Base-by-base conservation (phyloP, 2,888 invertebrate genomes). In the Schrankia costaestrigalis region DNA sequence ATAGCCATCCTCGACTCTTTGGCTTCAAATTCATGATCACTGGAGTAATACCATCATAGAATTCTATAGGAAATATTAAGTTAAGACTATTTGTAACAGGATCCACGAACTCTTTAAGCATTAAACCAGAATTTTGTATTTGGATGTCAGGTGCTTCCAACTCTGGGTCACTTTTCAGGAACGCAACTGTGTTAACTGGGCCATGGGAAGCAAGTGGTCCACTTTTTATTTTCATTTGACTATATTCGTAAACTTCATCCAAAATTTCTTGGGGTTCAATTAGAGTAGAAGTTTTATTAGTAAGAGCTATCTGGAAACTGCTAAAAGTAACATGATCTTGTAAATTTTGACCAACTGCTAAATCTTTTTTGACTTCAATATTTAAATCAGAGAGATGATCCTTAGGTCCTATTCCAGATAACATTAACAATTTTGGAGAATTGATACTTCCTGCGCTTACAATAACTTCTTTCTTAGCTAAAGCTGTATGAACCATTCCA, bases 21-120 rank as follows among this genome's bases (percentile, higher is more conserved):
- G 93, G 93, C 3, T 81, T 76, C 22, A 93, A 53, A 11, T 91
- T 74, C 56, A 90, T 89, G 0, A 91, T 88, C 33, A 91, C 78
- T 0, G 91, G 75, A 36, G 87, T 73, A 2, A 92, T 66, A 0
- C 89, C 89, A 42, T 90, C 81, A 57, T 92, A 92, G 59, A 90
- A 93, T 0, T 90, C 58, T 2, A 90, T 64, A 0, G 93, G 91
- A 2, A 22, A 9, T 22, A 22, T 9, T 9, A 4, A 4, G 10
- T 9, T 9, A 9, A 4, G 4, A 3, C 10, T 10, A 22, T 6
- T 9, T 1, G 22, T 9, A 9, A 9, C 10, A 3, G 22, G 8
- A 2, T 22, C 22, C 9, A 22, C 1, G 9, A 22, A 9, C 4
- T 9, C 8, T 22, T 22, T 4, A 8, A 9, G 4, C 4, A 9